phyloP scores from a whole-genome alignment of 2,113 vertebrate species.

The Irena cyanogastra region DNA sequence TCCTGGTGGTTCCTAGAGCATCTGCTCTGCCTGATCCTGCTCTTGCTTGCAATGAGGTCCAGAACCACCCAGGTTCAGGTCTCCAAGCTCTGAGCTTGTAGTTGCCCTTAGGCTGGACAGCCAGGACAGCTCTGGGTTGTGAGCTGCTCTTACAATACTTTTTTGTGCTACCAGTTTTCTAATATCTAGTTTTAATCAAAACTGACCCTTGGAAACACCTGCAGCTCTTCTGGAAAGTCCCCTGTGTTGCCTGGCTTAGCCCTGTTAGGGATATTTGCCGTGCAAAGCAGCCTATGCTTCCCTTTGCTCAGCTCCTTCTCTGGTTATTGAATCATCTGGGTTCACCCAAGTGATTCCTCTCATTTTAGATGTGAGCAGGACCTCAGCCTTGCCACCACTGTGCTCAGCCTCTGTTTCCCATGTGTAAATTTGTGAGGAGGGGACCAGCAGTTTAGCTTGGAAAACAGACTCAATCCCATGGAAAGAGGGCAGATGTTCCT shows the following conservation, averaged over 20 bases:
- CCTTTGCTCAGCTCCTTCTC: not conserved
- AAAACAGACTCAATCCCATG: accelerated
- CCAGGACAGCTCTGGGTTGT: not conserved
- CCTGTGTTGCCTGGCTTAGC: not conserved
- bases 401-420: not conserved
- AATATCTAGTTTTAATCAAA: not conserved
- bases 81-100: not conserved
- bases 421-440: not conserved
- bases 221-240: not conserved
- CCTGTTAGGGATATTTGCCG: not conserved
- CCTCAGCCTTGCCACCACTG: not conserved
- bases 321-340: not conserved
- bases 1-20: not conserved
- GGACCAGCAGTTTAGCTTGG: not conserved
- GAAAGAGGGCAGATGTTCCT: not conserved
- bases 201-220: not conserved
- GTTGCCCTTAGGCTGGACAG: not conserved
- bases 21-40: accelerated
- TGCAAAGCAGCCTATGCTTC: not conserved
- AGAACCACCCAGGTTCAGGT: not conserved
- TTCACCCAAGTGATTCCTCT: not conserved
- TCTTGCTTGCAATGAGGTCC: not conserved
- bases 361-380: not conserved
- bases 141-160: not conserved
- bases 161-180: not conserved